Evolutionary conservation across 2,888 invertebrate genomes (phyloP), one percentile per base, ranked within the genome.

Genomic region (Andrena dorsata): DNA sequence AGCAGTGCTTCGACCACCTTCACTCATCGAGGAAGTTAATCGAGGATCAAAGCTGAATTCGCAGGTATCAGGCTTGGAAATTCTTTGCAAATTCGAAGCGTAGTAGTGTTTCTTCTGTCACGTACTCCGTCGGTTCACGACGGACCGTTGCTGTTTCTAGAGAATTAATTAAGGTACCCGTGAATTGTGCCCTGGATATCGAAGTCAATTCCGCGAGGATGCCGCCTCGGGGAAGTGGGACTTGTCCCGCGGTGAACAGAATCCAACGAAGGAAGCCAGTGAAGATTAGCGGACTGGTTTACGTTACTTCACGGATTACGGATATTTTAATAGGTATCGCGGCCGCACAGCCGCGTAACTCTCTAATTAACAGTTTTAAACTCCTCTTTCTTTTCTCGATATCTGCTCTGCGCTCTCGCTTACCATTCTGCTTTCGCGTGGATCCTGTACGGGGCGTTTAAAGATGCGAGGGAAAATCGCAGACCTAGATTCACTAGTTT

Each of bases 71-170:
- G 20, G 20, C 53, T 53, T 53, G 53, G 20, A 20, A 53, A 53
- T 20, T 53, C 23, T 23, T 23, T 53, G 20, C 0, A 20, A 53
- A 20, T 53, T n/a, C 23, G 2, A 20, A 6, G n/a, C 2, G 20
- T 2, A 0, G 2, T 8, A 23, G 10, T 56, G 56, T 23, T 10
- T 10, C 56, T 26, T 56, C 51, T n/a, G 51, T 51, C 51, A 10
- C 23, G 20, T 7, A 56, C 10, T 16, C 20, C 61, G 61, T n/a
- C 20, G 53, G 26, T 10, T 35, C 26, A 56, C 32, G n/a, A n/a
- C 56, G 20, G 16, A 28, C 4, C 28, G 26, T 66, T 66, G 26
- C 66, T 30, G 30, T 30, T 66, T 66, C 49, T 51, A 66, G 30
- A 49, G 66, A 66, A 49, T 0, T 8, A 10, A 10, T 47, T 41